Conservation (phyloP, 35 echinoderm and acorn worm genomes). For the Stichopus chloronotus region DNA sequence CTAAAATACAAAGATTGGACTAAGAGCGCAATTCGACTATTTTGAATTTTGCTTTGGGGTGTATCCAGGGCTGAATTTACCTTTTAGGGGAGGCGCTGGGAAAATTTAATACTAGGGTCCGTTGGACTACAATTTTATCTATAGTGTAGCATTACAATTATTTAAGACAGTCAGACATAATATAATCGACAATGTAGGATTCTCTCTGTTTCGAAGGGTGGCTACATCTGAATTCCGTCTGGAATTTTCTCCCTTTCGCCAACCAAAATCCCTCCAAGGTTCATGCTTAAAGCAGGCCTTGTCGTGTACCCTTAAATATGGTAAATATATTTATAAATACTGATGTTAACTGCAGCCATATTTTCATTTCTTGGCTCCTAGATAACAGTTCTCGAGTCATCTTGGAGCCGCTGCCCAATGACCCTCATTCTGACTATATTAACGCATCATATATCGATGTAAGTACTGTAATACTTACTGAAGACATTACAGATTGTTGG, state of each 20-base stretch:
- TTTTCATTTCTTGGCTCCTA: background rate
- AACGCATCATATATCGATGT: slow-evolving; percentile 75
- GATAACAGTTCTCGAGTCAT: slow-evolving; percentile 72
- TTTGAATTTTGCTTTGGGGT: no score
- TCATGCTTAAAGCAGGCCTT: background rate
- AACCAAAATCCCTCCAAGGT: background rate
- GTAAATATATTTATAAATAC: background rate
- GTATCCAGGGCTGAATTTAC: no score
- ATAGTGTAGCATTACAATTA: background rate
- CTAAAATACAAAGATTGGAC: no score
- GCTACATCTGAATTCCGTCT: background rate
- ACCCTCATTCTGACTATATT: slow-evolving; percentile 72
- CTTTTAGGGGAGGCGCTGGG: no score
- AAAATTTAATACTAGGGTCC: no score
- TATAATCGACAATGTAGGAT: background rate
- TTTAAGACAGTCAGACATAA: background rate
- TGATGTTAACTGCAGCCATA: background rate
- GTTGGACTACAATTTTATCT: no score
- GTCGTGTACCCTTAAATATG: background rate
- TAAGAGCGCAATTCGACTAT: no score
- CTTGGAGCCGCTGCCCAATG: slow-evolving; percentile 23
- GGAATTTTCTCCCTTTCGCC: no score
- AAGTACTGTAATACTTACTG: slow-evolving; percentile 25
- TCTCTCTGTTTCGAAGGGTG: background rate
- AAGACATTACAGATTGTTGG: background rate